Base-by-base conservation (phyloP, 2,113 vertebrate genomes). In the Notarius quadriscutis region DNA sequence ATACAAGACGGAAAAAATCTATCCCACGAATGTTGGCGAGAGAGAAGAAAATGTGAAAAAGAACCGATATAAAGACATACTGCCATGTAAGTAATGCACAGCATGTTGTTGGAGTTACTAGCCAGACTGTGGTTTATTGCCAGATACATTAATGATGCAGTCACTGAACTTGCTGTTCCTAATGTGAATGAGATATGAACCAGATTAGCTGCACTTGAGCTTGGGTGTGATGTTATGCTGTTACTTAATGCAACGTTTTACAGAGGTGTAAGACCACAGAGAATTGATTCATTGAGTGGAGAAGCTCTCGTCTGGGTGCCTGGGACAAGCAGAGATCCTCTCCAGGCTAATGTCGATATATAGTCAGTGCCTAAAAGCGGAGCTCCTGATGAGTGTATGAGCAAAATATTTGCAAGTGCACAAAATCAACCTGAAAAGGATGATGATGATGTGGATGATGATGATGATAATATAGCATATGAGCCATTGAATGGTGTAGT, bases 41-140 rank as follows among this genome's bases (percentile, higher is more conserved):
- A 96, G 95, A 93, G 98, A 99, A 94, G 98, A 99, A 94, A 99
- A 99, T 91, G 97, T 99, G 91, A 99, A 99, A 94, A 99, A 99
- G 96, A 99, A 99, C 94, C 94, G 98, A 97, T 99, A 99, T 89
- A 99, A 99, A 93, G 98, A 99, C 93, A 99, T 99, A 92, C 94
- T 99, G 90, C 98, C 98, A 87, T 99, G 98, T 99, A 96, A 98
- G 97, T 96, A 84, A 91, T 2, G 10, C 10, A 10, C 11, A 17
- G 15, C 7, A 18, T 6, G 78, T 48, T 11, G 71, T 74, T 74
- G 41, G 7, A 1, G 17, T 74, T 48, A 71, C 17, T 17, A 15
- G 0, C 27, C 69, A 41, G 12, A 34, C 67, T 8, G 27, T 34
- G 15, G 30, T 74, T 50, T 48, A 11, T 41, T 18, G 1, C 7